These are phyloP conservation scores for Leuciscus idus DNA, from an alignment of 2,113 vertebrate genomes.

Conservation along the genomic window DNA sequence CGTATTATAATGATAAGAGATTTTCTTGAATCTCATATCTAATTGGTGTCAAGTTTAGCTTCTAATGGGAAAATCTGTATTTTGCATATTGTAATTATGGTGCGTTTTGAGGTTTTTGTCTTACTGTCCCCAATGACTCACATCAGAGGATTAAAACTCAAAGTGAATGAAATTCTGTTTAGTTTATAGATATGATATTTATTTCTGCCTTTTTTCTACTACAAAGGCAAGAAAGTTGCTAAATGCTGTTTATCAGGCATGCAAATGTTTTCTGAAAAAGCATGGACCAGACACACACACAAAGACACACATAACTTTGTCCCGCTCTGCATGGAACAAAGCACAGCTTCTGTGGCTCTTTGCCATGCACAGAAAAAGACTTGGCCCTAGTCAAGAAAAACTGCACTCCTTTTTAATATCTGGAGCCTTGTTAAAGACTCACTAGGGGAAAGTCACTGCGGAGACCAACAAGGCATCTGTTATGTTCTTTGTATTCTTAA, in stretches of 20 bases:
- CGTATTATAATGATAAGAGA: slow-evolving; percentile 6
- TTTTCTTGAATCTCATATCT: slow-evolving; percentile 2
- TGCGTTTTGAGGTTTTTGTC: slow-evolving; percentile 26
- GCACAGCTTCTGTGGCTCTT: slow-evolving; percentile 66
- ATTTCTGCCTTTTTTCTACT: slow-evolving; percentile 64
- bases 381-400: slow-evolving; percentile 59
- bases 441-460: slow-evolving; percentile 40
- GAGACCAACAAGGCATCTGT: slow-evolving; percentile 60
- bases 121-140: slow-evolving; percentile 37
- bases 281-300: neutral
- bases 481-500: slow-evolving; percentile 36
- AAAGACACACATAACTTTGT: slow-evolving; percentile 45
- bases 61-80: neutral
- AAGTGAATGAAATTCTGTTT: slow-evolving; percentile 71
- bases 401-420: slow-evolving; percentile 66
- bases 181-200: slow-evolving; percentile 66
- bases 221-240: slow-evolving; percentile 18
- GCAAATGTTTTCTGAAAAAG: slow-evolving; percentile 20
- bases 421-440: slow-evolving; percentile 63
- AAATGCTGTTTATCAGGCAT: slow-evolving; percentile 26
- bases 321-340: slow-evolving; percentile 72
- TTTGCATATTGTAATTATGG: slow-evolving; percentile 29
- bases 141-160: slow-evolving; percentile 12
- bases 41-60: slow-evolving; percentile 21
- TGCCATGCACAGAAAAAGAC: slow-evolving; percentile 70